Evolutionary conservation across 2,113 vertebrate species (phyloP).

Genomic region (Equus przewalskii): DNA sequence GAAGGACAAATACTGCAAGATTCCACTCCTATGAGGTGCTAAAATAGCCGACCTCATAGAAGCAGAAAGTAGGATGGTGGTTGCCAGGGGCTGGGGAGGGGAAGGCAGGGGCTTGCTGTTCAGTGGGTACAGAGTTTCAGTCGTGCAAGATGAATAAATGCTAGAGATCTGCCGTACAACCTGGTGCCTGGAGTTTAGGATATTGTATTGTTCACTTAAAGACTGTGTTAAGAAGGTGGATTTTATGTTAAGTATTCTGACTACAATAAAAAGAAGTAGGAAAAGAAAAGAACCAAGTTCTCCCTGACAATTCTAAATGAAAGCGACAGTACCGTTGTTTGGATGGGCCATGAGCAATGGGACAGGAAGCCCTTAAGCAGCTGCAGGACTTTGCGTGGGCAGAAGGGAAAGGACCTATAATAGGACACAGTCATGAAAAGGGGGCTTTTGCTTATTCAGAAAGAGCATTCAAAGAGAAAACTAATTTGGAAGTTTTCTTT

Average conservation of each 20-base stretch:
- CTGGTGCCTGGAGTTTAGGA: neutral
- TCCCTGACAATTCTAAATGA: neutral
- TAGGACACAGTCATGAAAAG: too few relatives aligned
- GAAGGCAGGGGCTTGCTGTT: neutral
- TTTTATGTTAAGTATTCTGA: neutral
- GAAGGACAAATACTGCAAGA: neutral
- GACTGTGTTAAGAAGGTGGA: neutral
- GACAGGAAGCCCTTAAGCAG: rapidly evolving
- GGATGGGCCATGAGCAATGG: rapidly evolving
- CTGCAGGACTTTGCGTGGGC: neutral
- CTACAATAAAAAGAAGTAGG: neutral
- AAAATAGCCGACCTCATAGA: neutral
- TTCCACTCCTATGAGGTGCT: neutral
- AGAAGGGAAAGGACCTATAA: neutral
- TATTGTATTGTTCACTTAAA: neutral
- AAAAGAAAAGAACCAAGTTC: neutral
- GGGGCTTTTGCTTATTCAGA: neutral
- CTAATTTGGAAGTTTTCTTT: slow-evolving; percentile 5
- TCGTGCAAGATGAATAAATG: neutral
- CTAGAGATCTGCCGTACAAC: neutral
- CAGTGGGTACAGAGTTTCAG: neutral
- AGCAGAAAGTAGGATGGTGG: neutral
- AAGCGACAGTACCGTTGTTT: neutral
- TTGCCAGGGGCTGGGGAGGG: neutral
- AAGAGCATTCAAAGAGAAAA: neutral